These are phyloP conservation scores for Platygyra sinensis DNA, from an alignment of 64 coral and sea anemone species.

Conservation along the genomic window DNA sequence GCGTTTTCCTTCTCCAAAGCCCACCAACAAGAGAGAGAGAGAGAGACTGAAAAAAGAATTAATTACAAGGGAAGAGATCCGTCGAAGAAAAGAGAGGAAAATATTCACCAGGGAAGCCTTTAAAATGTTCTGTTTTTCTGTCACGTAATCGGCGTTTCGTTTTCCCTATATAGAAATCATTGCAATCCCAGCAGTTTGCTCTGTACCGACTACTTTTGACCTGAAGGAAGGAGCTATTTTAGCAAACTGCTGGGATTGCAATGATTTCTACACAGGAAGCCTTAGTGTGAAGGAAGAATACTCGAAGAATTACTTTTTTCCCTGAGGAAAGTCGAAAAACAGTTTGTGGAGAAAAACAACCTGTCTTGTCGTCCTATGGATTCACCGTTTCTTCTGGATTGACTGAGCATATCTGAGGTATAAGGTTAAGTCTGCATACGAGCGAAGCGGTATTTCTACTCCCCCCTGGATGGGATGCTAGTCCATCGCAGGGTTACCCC, in stretches of 20 bases:
- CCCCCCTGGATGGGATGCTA: too few species aligned
- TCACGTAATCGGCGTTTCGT: too few species aligned
- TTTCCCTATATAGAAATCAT: too few species aligned
- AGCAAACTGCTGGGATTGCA: too few species aligned
- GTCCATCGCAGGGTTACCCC: too few species aligned
- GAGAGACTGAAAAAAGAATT: conserved; percentile 15
- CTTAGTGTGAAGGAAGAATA: conserved; percentile 8
- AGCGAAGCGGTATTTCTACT: too few species aligned
- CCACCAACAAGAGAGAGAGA: conserved; percentile 33
- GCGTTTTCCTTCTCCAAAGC: background rate
- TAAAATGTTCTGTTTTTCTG: too few species aligned
- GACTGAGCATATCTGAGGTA: background rate
- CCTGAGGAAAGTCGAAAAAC: background rate
- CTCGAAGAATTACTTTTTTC: background rate
- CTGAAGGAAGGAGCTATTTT: too few species aligned
- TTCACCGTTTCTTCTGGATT: conserved; percentile 27
- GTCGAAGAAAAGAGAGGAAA: background rate
- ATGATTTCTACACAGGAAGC: too few species aligned
- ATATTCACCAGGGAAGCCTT: background rate
- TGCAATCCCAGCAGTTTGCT: too few species aligned
- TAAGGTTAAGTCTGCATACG: too few species aligned
- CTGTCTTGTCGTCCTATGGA: background rate
- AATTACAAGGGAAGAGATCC: background rate
- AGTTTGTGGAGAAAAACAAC: conserved; percentile 11
- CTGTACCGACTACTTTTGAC: too few species aligned